phyloP scores from a whole-genome alignment of 2,888 invertebrate genomes.

The Proisotoma minuta region DNA sequence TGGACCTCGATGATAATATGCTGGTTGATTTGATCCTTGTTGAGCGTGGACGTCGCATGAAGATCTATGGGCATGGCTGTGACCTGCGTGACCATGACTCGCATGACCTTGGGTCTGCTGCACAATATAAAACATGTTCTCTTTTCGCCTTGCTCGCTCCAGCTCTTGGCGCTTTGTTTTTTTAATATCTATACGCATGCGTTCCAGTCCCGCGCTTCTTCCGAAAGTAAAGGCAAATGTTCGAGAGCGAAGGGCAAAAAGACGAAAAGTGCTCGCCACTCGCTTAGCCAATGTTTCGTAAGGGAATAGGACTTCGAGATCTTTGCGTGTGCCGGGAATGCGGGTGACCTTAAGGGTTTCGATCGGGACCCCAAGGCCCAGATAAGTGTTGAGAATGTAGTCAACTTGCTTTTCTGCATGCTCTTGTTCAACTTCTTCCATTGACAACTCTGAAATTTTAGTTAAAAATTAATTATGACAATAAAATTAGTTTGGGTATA shows the following conservation, averaged over 20 bases:
- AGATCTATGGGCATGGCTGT: conserved; percentile 10
- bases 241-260: conserved; percentile 33
- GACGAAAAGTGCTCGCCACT: conserved; percentile 39
- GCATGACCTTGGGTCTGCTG: conserved; percentile 27
- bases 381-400: conserved; percentile 40
- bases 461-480: too few species aligned
- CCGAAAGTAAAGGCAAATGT: conserved; percentile 30
- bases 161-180: conserved; percentile 41
- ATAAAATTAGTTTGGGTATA: too few species aligned
- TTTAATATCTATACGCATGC: conserved; percentile 38
- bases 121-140: conserved; percentile 28
- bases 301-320: conserved; percentile 39
- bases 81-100: background rate
- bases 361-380: conserved; percentile 40
- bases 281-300: conserved; percentile 39
- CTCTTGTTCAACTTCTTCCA: conserved; percentile 42
- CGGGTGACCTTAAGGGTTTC: conserved; percentile 36
- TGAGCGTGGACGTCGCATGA: conserved; percentile 6
- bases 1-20: conserved; percentile 17
- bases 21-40: conserved; percentile 15
- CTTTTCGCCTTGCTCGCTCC: conserved; percentile 36
- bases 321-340: conserved; percentile 33
- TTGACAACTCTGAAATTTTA: conserved; percentile 36
- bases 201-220: conserved; percentile 24
- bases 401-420: conserved; percentile 43